These are phyloP conservation scores for Hemichromis elongatus DNA, from an alignment of 2,113 vertebrate species.

Conservation along the genomic window DNA sequence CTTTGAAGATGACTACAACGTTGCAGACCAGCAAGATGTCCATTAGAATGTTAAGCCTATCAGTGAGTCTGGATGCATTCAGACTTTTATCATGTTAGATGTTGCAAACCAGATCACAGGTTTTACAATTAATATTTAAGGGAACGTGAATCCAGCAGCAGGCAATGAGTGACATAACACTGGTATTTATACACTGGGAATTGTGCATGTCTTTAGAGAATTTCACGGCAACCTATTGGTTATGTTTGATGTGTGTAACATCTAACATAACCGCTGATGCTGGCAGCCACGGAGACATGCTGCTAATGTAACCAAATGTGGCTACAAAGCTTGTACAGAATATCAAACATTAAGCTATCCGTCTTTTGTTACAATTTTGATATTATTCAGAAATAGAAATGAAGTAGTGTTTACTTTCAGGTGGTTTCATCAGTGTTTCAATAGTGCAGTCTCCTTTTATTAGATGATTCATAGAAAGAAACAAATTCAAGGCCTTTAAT, in stretches of 20 bases:
- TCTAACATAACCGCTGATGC: too few relatives aligned
- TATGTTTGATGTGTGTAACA: not conserved
- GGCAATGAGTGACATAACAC: not conserved
- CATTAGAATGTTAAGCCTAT: not conserved
- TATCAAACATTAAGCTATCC: not conserved
- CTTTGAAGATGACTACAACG: not conserved
- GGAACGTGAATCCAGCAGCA: not conserved
- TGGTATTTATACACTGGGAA: not conserved
- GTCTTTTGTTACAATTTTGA: not conserved
- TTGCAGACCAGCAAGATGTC: not conserved
- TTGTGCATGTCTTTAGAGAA: not conserved
- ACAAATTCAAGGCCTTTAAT: not conserved
- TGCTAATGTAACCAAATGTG: not conserved
- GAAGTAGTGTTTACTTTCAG: not conserved
- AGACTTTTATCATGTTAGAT: not conserved
- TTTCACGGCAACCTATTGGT: not conserved
- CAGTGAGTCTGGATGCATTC: not conserved
- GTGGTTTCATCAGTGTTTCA: not conserved
- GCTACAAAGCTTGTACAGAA: not conserved
- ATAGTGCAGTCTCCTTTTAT: not conserved
- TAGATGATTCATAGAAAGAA: not conserved
- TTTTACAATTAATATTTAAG: not conserved
- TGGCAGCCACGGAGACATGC: not conserved
- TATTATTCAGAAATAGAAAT: not conserved
- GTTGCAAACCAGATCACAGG: not conserved